Base-by-base conservation (phyloP, 2,113 vertebrate genomes). In the Barbus barbus region DNA sequence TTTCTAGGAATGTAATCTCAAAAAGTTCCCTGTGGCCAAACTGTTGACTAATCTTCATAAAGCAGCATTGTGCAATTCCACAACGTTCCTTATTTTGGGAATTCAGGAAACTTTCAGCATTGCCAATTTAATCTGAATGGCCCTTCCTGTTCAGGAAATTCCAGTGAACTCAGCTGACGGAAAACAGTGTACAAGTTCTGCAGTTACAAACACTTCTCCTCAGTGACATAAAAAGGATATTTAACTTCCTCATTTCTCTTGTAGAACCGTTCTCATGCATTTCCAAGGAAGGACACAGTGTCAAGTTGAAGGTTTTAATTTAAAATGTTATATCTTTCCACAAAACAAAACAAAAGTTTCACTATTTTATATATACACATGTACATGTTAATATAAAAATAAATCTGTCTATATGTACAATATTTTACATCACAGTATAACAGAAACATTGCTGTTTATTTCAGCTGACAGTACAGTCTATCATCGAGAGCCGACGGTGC, bases 381-480 rank as follows among this genome's bases (percentile, higher is more conserved):
- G 84, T 93, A 85, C 93, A 94, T 88, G 88, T 93, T 88, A 31
- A 75, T 92, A 92, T 92, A 93, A 94, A 95, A 93, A 95, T 94
- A 95, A 90, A 93, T 93, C 89, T 84, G 78, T 94, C 91, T 92
- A 84, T 93, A 91, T 94, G 91, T 91, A 93, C 92, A 93, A 84
- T 91, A 86, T 93, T 93, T 92, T 94, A 95, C 94, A 95, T 86
- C 92, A 92, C 90, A 85, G 87, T 92, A 94, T 92, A 94, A 85
- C 89, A 91, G 90, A 90, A 85, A 87, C 83, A 67, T 88, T 83
- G 87, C 85, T 83, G 73, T 44, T 79, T 46, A 81, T 87, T 85
- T 83, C 82, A 38, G 44, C 73, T 24, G 74, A 48, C 60, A 75
- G 36, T 72, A 72, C 67, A 36, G 74, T 87, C 65, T 20, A 78